These are phyloP conservation scores for Alentia gelatinosa DNA, from an alignment of 2,888 invertebrate species.

Conservation along the genomic window DNA sequence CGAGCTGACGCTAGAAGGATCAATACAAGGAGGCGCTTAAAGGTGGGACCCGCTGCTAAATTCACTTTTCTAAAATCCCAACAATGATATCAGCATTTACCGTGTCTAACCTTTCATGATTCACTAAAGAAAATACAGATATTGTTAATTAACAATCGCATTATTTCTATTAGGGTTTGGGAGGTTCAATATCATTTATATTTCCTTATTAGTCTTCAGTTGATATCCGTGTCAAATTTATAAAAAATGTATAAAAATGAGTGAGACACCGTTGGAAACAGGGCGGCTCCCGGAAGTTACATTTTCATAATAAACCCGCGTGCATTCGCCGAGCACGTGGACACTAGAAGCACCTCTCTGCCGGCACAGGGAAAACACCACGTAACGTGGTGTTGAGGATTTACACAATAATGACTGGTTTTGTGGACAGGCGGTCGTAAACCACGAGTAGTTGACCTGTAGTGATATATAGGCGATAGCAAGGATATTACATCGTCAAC, in stretches of 20 bases:
- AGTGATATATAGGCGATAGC: too few relatives aligned
- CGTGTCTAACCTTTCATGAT: not conserved
- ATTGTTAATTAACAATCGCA: not conserved
- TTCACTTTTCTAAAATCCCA: not conserved
- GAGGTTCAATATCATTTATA: too few relatives aligned
- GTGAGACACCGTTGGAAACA: not conserved
- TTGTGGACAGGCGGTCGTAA: too few relatives aligned
- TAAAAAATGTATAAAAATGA: too few relatives aligned
- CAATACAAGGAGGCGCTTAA: not conserved
- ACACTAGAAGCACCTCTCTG: not conserved
- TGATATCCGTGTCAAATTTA: too few relatives aligned
- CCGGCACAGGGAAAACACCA: not conserved
- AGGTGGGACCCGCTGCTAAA: not conserved
- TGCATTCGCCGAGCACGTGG: not conserved
- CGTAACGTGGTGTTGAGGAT: too few relatives aligned
- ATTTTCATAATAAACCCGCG: slow-evolving; percentile 1
- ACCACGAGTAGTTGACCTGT: too few relatives aligned
- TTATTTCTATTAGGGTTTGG: not conserved
- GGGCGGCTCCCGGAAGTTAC: not conserved
- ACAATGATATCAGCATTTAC: not conserved
- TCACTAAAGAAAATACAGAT: not conserved
- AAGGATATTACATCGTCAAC: too few relatives aligned
- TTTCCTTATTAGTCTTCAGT: too few relatives aligned
- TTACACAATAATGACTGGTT: too few relatives aligned
- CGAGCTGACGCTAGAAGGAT: not conserved